Percentiles rank a stretch among this genome's conserved stretches.
Evolutionary conservation across 2,113 vertebrate genomes (phyloP).

Genomic region (Axis porcinus): DNA sequence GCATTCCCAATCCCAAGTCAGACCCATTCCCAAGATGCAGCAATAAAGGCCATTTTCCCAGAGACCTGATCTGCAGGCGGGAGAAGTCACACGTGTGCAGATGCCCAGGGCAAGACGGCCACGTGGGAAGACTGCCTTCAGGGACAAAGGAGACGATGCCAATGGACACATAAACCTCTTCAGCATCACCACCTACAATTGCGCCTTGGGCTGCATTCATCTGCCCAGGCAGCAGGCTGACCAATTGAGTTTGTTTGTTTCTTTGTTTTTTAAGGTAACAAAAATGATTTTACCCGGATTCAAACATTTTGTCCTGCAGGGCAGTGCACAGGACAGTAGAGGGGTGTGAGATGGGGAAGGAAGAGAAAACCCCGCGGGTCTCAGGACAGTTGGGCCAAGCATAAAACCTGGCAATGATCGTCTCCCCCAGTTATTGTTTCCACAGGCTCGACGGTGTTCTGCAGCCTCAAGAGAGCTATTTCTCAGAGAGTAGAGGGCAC

Average conservation of each 20-base stretch:
- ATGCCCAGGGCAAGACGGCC: not conserved
- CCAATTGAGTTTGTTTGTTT: accelerated
- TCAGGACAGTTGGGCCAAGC: not conserved
- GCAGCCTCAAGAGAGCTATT: not conserved
- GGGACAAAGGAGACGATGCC: not conserved
- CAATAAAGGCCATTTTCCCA: not conserved
- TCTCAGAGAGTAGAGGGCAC: no score
- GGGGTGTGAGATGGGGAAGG: not conserved
- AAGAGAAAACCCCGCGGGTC: accelerated
- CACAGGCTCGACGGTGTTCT: accelerated
- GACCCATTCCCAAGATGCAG: not conserved
- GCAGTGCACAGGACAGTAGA: not conserved
- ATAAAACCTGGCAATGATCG: accelerated
- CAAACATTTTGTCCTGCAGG: not conserved
- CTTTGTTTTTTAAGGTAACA: not conserved
- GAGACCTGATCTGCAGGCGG: not conserved
- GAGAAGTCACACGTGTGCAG: not conserved
- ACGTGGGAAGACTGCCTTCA: accelerated
- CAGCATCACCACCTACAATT: not conserved
- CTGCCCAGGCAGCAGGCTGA: not conserved
- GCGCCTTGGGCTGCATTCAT: accelerated
- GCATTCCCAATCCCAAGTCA: not conserved
- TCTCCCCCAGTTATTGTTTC: not conserved
- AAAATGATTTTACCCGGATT: not conserved
- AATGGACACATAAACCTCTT: not conserved